Base-by-base conservation (phyloP, 2,113 vertebrate species). In the Phylloscopus trochiloides region DNA sequence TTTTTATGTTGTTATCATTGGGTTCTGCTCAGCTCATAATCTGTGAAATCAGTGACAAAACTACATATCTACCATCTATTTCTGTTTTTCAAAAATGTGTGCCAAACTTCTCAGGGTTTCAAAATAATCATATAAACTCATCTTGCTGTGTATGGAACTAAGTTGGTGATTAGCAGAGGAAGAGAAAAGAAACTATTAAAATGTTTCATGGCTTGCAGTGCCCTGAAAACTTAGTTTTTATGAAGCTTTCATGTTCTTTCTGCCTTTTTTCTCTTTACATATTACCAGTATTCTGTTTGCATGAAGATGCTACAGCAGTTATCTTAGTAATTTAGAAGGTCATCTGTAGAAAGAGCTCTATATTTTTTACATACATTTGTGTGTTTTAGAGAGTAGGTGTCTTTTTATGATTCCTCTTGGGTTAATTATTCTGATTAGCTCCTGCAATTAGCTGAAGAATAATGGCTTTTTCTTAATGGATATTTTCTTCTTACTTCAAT, bases 391-490 rank as follows among this genome's bases (percentile, higher is more conserved):
- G 45, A 75, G 36, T 85, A 59, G 42, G 19, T 87, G 24, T 77
- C 84, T 89, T 87, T 91, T 85, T 72, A 89, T 66, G 62, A 65
- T 76, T 96, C 52, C 42, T 91, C 61, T 86, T 91, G 50, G 48
- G 52, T 93, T 95, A 91, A 96, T 97, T 95, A 76, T 96, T 94
- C 73, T 90, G 38, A 86, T 85, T 86, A 94, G 61, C 20, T 74
- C 86, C 82, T 93, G 51, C 74, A 94, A 79, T 96, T 94, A 93
- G 48, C 42, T 82, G 71, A 92, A 94, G 85, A 88, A 84, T 83
- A 89, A 96, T 92, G 71, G 26, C 51, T 86, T 93, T 95, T 87
- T 26, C 48, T 89, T 92, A 96, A 94, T 91, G 76, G 87, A 38
- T 92, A 72, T 96, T 91, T 96, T 94, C 19, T 91, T 89, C 52